Percentiles rank a stretch among this genome's conserved stretches.
Conservation (phyloP, 2,113 vertebrate genomes). For the Hystrix cristata region DNA sequence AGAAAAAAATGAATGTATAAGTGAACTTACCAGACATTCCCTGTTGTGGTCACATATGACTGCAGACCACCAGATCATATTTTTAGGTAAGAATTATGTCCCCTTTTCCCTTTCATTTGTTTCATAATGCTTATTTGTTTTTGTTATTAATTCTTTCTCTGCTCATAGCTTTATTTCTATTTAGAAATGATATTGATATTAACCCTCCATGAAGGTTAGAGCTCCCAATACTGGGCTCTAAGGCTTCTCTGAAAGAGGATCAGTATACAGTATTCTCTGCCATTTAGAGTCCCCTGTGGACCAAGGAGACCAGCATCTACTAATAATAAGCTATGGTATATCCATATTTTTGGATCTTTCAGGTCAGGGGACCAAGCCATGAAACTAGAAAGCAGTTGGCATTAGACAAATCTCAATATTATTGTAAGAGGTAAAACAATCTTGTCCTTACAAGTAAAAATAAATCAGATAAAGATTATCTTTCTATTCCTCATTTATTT, state of each 20-base stretch:
- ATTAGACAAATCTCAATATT: neutral
- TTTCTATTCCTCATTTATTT: neutral
- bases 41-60: neutral
- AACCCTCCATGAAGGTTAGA: neutral
- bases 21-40: neutral
- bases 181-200: neutral
- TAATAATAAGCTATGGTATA: neutral
- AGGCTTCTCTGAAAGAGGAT: neutral
- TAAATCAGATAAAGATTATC: neutral
- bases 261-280: neutral
- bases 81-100: neutral
- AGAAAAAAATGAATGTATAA: neutral
- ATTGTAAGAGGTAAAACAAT: neutral
- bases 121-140: neutral
- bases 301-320: neutral
- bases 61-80: neutral
- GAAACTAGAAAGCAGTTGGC: neutral
- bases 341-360: neutral
- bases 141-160: neutral
- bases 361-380: neutral
- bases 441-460: neutral
- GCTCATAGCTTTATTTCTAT: neutral
- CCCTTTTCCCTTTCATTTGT: neutral
- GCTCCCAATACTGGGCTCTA: neutral
- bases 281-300: neutral